Evolutionary conservation across 2,797 vertebrate genomes (phyloP).

Genomic region (Rousettus madagascariensis): DNA sequence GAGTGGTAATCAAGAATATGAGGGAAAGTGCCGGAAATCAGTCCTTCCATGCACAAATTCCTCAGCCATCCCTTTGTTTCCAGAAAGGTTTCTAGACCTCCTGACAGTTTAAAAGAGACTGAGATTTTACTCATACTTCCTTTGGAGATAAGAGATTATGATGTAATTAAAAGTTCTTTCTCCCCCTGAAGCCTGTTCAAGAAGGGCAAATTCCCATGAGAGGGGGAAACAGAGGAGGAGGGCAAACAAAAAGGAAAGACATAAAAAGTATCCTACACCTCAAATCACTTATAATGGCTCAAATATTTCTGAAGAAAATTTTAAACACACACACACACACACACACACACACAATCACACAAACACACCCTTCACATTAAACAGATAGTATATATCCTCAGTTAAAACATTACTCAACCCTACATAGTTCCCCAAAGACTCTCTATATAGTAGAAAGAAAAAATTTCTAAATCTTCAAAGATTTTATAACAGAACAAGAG

Average conservation of each 20-base stretch:
- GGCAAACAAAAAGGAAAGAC: not conserved
- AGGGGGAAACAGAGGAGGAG: not conserved
- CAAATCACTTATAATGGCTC: not conserved
- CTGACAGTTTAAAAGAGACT: not conserved
- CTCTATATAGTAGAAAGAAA: too few relatives aligned
- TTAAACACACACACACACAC: not conserved
- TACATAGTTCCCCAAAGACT: not conserved
- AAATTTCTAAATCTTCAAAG: not conserved
- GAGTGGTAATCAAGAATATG: not conserved
- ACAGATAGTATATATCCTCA: not conserved
- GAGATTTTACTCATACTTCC: not conserved
- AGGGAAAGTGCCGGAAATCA: not conserved
- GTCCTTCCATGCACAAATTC: not conserved
- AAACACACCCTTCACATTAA: not conserved
- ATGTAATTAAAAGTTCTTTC: not conserved
- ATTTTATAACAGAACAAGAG: not conserved
- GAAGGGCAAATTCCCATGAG: not conserved
- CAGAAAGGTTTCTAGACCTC: not conserved
- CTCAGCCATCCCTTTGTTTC: not conserved
- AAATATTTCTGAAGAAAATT: not conserved
- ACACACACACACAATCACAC: too few relatives aligned
- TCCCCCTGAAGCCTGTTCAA: not conserved
- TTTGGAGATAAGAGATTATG: not conserved
- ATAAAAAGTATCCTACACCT: not conserved
- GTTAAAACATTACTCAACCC: not conserved